Evolutionary conservation across 1,140 invertebrate genomes (phyloP), one percentile per base, ranked within the genome.

Genomic region (Diuraphis noxia): DNA sequence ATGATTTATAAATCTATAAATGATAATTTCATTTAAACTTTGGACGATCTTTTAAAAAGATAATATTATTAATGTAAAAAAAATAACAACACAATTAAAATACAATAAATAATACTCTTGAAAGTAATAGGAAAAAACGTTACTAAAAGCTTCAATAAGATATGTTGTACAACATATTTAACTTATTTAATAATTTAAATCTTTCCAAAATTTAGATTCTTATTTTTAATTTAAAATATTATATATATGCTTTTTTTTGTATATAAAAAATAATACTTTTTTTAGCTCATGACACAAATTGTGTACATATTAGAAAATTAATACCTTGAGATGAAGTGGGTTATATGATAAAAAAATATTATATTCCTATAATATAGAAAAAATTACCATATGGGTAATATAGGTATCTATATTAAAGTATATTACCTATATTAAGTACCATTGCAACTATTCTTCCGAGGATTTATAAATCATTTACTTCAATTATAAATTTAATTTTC

Each of bases 381-480:
- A 63, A 63, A 63, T n/a, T n/a, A 72, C 30, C 1, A 17, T 72
- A 72, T 72, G 30, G n/a, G 13, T 34, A n/a, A 72, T 56, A 46
- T 46, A 46, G 10, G 10, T 49, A 63, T 10, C 13, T 72, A 17
- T 72, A 72, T 72, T 63, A 49, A 49, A 49, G 46, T 49, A 21
- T n/a, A n/a, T n/a, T n/a, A n/a, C n/a, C 46, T 4, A 49, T 49
- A n/a, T n/a, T 13, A 17, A n/a, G n/a, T n/a, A n/a, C n/a, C n/a
- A n/a, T n/a, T 6, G 2, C 40, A 81, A 82, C 40, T 30, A n/a
- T 17, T 43, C 30, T n/a, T 43, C 17, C 30, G 56, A 17, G 56
- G 56, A 17, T 82, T 9, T 17, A 85, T 85, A 85, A 85, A 85
- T 85, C n/a, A 85, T 85, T 46, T 43, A 23, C 41, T 43, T 85